Evolutionary conservation across 2,888 invertebrate species (phyloP).

Genomic region (Dolomedes plantarius): DNA sequence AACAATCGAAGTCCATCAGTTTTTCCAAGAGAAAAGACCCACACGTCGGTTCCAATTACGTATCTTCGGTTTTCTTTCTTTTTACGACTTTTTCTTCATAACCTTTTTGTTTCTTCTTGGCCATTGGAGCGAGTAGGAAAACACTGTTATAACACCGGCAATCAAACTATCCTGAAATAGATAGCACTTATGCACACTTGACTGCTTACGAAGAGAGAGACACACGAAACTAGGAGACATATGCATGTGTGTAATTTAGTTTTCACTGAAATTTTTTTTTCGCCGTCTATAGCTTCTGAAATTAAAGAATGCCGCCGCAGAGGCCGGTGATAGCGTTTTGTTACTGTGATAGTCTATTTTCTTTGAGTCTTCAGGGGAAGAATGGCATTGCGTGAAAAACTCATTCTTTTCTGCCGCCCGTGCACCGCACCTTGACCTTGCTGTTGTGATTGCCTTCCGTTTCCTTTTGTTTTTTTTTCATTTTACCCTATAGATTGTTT

Average conservation of each 20-base stretch:
- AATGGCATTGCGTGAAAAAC: too few relatives aligned
- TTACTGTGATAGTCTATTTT: not conserved
- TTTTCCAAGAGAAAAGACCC: not conserved
- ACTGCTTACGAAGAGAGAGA: not conserved
- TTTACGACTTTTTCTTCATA: not conserved
- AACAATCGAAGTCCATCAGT: not conserved
- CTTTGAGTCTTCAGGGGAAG: not conserved
- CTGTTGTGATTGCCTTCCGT: too few relatives aligned
- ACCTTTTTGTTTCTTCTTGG: not conserved
- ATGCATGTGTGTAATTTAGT: conserved; percentile 9
- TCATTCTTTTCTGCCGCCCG: too few relatives aligned
- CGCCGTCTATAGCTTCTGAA: not conserved
- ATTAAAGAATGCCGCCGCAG: not conserved
- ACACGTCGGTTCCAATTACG: not conserved
- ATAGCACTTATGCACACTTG: conserved; percentile 2
- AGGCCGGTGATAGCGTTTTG: not conserved
- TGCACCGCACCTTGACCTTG: too few relatives aligned
- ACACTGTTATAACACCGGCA: conserved; percentile 1
- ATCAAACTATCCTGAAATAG: not conserved
- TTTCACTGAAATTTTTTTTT: not conserved
- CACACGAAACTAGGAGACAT: not conserved
- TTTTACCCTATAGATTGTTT: too few relatives aligned
- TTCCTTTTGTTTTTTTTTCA: too few relatives aligned
- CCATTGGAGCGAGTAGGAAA: not conserved
- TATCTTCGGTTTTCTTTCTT: not conserved